Percentiles rank a stretch among this genome's conserved stretches.
Evolutionary conservation across 1,140 invertebrate genomes (phyloP).

Genomic region (Rhagoletis zephyria): DNA sequence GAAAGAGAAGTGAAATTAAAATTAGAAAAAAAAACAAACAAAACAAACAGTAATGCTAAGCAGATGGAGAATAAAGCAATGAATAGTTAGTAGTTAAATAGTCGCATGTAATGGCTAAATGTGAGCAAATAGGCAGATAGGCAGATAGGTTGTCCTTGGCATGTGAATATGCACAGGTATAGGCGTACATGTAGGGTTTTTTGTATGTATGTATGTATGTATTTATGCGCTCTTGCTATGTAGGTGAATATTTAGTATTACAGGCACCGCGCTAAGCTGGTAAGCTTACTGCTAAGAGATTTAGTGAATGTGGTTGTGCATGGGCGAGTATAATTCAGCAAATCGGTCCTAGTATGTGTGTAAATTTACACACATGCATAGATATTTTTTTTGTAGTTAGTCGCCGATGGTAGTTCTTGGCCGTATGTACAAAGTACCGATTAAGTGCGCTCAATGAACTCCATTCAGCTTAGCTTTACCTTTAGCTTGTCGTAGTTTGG

Average conservation of each 20-base stretch:
- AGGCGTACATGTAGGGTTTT: neutral
- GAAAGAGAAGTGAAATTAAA: constrained; percentile 42
- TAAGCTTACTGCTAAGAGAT: too few species aligned
- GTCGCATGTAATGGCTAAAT: neutral
- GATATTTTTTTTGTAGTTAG: neutral
- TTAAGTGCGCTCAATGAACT: constrained; percentile 4
- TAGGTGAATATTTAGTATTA: too few species aligned
- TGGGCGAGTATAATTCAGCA: neutral
- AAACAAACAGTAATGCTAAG: neutral
- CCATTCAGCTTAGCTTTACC: neutral
- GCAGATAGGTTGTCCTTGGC: neutral
- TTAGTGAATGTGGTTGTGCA: too few species aligned
- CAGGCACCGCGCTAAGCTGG: too few species aligned
- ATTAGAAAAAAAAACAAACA: neutral
- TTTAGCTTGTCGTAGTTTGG: neutral
- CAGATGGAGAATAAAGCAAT: neutral
- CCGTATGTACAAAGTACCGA: neutral
- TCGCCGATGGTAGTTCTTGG: neutral
- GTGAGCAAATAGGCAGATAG: neutral
- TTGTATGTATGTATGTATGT: too few species aligned
- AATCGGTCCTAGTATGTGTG: neutral
- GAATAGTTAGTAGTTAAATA: neutral
- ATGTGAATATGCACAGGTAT: neutral
- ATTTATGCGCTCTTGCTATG: too few species aligned
- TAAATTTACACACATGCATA: neutral